These are phyloP conservation scores for Athrips mouffetella DNA, from an alignment of 2,888 invertebrate genomes.

Conservation along the genomic window DNA sequence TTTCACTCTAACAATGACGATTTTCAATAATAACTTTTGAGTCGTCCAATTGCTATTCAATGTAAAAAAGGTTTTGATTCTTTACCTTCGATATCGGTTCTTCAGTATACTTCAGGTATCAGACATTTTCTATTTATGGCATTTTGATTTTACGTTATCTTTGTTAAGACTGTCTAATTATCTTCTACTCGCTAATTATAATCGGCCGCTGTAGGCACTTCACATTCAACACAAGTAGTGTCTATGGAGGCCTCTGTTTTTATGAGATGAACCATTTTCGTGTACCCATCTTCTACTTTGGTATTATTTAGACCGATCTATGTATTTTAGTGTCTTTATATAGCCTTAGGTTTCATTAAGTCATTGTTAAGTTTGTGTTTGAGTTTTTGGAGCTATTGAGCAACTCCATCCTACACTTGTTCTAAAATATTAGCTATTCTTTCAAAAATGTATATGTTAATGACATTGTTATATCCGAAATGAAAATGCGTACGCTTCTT, in stretches of 20 bases:
- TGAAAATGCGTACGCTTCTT: too few species aligned
- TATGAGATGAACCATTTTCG: conserved; percentile 39
- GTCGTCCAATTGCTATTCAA: neutral
- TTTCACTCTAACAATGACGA: neutral
- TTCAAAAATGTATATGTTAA: too few species aligned
- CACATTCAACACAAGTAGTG: neutral
- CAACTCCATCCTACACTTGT: conserved; percentile 32
- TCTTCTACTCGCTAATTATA: conserved; percentile 37
- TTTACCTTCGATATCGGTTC: conserved; percentile 8
- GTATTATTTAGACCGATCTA: conserved; percentile 29
- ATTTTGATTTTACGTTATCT: conserved; percentile 47
- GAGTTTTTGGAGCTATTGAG: conserved; percentile 47
- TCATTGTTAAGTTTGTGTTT: conserved; percentile 51
- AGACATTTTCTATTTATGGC: conserved; percentile 33
- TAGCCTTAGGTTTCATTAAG: conserved; percentile 46
- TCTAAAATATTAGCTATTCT: conserved; percentile 1
- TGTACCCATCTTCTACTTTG: conserved; percentile 35
- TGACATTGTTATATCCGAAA: too few species aligned
- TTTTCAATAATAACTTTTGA: conserved; percentile 21
- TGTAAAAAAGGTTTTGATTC: too few species aligned
- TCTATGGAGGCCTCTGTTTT: conserved; percentile 31
- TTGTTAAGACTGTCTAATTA: conserved; percentile 60
- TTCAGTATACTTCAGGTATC: conserved; percentile 8
- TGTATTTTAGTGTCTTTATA: conserved; percentile 31
- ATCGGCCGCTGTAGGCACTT: conserved; percentile 15